phyloP scores from a whole-genome alignment of 2,113 vertebrate genomes.

The Oryzias celebensis region DNA sequence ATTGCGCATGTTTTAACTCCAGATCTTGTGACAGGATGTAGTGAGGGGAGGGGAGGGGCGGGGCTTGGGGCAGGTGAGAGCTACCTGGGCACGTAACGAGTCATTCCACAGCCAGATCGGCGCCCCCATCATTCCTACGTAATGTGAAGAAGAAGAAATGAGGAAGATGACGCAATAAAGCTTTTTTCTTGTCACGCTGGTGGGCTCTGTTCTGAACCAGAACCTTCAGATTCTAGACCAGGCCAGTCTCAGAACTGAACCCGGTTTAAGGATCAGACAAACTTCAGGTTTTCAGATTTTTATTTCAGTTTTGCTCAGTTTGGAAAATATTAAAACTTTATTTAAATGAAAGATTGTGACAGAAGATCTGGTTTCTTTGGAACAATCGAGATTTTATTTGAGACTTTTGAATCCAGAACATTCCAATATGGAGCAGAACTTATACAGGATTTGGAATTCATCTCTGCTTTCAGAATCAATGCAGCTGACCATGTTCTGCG shows the following conservation, averaged over 20 bases:
- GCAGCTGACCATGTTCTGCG: no score
- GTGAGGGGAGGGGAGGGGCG: slow-evolving; percentile 10
- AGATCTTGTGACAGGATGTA: slow-evolving; percentile 30
- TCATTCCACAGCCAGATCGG: slow-evolving; percentile 54
- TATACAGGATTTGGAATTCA: no score
- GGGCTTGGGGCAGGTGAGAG: slow-evolving; percentile 16
- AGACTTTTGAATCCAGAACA: no score
- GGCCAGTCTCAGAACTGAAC: neutral
- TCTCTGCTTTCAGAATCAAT: no score
- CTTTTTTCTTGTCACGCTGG: slow-evolving; percentile 41
- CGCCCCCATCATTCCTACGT: slow-evolving; percentile 34
- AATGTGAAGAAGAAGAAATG: slow-evolving; percentile 56
- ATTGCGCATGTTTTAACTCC: slow-evolving; percentile 70
- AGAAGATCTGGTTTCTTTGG: no score
- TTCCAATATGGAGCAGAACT: no score
- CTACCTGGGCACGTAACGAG: slow-evolving; percentile 31
- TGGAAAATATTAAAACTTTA: no score
- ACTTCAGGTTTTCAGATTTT: no score
- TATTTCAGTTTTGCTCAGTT: no score
- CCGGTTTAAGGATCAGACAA: neutral
- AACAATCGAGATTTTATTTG: no score
- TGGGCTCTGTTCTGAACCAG: neutral
- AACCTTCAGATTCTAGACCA: neutral
- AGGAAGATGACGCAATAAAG: slow-evolving; percentile 55
- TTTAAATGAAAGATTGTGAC: no score